These are phyloP conservation scores for Torymus tubicola DNA, from an alignment of 2,888 invertebrate genomes.

Conservation along the genomic window DNA sequence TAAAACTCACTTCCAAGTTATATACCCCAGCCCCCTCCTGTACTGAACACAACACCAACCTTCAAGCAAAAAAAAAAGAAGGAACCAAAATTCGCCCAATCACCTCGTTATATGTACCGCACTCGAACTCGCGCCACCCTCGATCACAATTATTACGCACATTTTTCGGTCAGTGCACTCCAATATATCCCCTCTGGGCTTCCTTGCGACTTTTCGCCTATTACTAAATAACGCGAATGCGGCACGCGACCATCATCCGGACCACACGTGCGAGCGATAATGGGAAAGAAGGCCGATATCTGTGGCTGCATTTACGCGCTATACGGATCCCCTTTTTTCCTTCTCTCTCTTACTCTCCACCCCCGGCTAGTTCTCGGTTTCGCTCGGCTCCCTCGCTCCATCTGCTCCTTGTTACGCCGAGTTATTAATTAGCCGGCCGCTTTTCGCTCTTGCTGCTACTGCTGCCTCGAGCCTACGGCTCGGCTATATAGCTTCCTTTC, in stretches of 20 bases:
- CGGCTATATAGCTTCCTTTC: background rate
- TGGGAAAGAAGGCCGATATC: slow-evolving; percentile 61
- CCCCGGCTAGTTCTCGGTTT: slow-evolving; percentile 59
- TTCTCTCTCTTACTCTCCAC: background rate
- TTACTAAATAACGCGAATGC: slow-evolving; percentile 61
- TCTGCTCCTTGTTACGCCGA: slow-evolving; percentile 73
- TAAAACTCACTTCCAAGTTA: background rate
- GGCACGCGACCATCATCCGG: slow-evolving; percentile 73
- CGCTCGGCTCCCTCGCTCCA: slow-evolving; percentile 62
- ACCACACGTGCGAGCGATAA: slow-evolving; percentile 74
- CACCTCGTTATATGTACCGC: background rate
- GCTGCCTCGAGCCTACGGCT: slow-evolving; percentile 35
- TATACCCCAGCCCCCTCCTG: background rate
- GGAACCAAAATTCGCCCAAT: slow-evolving; percentile 14
- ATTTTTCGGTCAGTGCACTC: slow-evolving; percentile 37
- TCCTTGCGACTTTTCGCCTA: slow-evolving; percentile 49
- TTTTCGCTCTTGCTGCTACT: slow-evolving; percentile 59
- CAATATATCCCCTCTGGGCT: slow-evolving; percentile 2
- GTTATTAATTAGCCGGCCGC: slow-evolving; percentile 72
- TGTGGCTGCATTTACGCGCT: slow-evolving; percentile 60
- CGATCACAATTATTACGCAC: slow-evolving; percentile 19
- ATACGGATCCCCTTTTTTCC: slow-evolving; percentile 29
- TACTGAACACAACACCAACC: too few relatives aligned
- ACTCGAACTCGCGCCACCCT: too few relatives aligned
- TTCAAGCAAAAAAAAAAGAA: slow-evolving; percentile 2